These are phyloP conservation scores for Ferdinandea cuprea DNA, from an alignment of 2,888 invertebrate species.

Conservation along the genomic window DNA sequence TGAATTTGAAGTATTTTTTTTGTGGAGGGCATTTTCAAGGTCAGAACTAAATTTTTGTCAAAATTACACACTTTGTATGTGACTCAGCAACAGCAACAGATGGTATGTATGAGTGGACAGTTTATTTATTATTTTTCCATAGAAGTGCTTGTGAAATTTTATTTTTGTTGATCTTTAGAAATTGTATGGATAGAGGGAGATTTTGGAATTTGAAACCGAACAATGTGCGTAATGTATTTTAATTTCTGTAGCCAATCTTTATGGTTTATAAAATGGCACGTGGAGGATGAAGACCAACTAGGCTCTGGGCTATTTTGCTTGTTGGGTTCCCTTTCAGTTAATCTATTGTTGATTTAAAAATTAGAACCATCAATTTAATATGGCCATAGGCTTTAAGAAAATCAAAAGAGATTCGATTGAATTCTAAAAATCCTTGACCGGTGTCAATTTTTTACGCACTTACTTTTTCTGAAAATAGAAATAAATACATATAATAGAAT, in stretches of 20 bases:
- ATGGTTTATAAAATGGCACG: not conserved
- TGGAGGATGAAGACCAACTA: constrained; percentile 10
- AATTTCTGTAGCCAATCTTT: constrained; percentile 8
- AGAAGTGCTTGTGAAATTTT: constrained; percentile 4
- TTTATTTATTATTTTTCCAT: constrained; percentile 9
- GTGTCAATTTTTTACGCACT: too few relatives aligned
- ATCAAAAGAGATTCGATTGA: too few relatives aligned
- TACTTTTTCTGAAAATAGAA: too few relatives aligned
- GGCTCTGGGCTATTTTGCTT: too few relatives aligned
- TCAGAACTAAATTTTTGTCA: constrained; percentile 48
- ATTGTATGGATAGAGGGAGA: not conserved
- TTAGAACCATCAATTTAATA: too few relatives aligned
- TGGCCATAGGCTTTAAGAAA: too few relatives aligned
- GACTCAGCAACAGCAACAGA: constrained; percentile 28
- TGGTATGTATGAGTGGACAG: constrained; percentile 8
- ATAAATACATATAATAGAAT: too few relatives aligned
- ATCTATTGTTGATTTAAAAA: too few relatives aligned
- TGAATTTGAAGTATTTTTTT: not conserved
- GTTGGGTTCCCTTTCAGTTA: too few relatives aligned
- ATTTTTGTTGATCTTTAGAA: too few relatives aligned
- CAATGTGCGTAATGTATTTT: constrained; percentile 24
- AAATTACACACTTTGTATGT: constrained; percentile 35
- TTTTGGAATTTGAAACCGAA: constrained; percentile 10
- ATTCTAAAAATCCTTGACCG: too few relatives aligned
- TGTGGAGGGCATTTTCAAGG: constrained; percentile 54